phyloP scores from a whole-genome alignment of 2,888 invertebrate genomes.

The Bursaphelenchus okinawaensis region DNA sequence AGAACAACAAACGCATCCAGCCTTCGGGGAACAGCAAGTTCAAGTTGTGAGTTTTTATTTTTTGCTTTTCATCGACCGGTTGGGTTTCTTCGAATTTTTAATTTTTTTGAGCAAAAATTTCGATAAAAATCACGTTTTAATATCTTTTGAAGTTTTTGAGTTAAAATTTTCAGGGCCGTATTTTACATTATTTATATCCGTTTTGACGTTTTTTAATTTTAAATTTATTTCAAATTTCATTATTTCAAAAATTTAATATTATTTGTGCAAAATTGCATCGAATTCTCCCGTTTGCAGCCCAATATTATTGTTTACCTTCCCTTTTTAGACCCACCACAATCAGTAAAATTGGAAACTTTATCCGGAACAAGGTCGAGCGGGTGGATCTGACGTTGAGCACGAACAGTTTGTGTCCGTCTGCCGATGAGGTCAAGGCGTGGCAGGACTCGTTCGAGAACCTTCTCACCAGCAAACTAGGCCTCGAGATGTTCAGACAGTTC shows the following conservation, averaged over 20 bases:
- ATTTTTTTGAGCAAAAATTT: no score
- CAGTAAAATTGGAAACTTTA: conserved; percentile 42
- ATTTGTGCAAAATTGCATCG: no score
- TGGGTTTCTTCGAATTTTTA: no score
- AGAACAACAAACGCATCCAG: conserved; percentile 27
- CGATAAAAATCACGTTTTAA: no score
- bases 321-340: conserved; percentile 47
- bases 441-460: conserved; percentile 43
- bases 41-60: conserved; percentile 23
- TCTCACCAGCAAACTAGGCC: conserved; percentile 48
- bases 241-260: no score
- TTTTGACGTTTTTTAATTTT: conserved; percentile 7
- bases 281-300: no score
- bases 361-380: conserved; percentile 33
- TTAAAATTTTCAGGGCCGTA: conserved; percentile 10
- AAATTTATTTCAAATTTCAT: no score
- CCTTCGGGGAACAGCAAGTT: conserved; percentile 19
- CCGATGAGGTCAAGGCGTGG: conserved; percentile 50
- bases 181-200: neutral
- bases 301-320: no score
- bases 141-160: no score
- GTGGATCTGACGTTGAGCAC: conserved; percentile 45
- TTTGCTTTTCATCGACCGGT: no score
- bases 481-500: conserved; percentile 47
- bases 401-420: conserved; percentile 43